Evolutionary conservation across 2,797 vertebrate genomes (phyloP).

Genomic region (Lemur catta): DNA sequence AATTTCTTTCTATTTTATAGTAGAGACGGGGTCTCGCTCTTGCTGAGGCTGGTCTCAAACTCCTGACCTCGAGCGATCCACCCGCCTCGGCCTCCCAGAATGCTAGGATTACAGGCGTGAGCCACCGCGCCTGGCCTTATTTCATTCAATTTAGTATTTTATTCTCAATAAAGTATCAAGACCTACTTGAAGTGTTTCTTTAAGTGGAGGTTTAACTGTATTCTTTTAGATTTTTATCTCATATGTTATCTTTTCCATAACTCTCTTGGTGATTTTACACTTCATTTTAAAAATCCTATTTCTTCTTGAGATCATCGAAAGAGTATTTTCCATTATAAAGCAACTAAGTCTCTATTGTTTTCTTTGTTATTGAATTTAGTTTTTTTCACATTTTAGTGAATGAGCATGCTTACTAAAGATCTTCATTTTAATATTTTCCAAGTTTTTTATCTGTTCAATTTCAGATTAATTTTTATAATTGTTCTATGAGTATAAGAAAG

Average conservation of each 20-base stretch:
- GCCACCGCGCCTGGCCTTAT: too few species aligned
- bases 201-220: neutral
- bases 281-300: neutral
- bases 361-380: constrained; percentile 11
- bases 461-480: neutral
- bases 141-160: neutral
- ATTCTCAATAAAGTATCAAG: neutral
- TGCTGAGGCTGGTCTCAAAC: too few species aligned
- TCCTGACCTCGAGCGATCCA: too few species aligned
- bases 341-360: neutral
- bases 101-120: too few species aligned
- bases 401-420: neutral
- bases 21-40: too few species aligned
- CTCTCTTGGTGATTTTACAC: neutral
- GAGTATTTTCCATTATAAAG: neutral
- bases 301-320: neutral
- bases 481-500: neutral
- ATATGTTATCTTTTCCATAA: neutral
- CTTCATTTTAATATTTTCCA: neutral
- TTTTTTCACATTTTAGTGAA: neutral
- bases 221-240: neutral
- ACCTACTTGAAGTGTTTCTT: neutral
- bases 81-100: too few species aligned
- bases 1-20: too few species aligned
- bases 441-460: neutral